Percentiles rank a stretch among this genome's conserved stretches.
Conservation (phyloP, 2,797 vertebrate species). For the Vultur gryphus region DNA sequence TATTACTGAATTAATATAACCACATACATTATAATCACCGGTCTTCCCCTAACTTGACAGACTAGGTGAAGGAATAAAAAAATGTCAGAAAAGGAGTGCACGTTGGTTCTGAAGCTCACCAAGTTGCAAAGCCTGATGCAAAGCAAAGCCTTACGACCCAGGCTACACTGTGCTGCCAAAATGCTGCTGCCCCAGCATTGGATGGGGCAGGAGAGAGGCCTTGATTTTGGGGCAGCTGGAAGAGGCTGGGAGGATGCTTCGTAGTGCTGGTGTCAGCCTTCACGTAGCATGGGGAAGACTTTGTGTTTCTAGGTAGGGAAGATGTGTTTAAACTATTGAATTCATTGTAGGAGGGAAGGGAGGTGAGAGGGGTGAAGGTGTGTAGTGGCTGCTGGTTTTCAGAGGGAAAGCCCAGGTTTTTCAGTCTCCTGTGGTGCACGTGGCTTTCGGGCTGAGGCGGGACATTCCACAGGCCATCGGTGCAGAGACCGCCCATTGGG, state of each 20-base stretch:
- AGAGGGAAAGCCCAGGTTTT: background rate
- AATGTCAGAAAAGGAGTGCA: background rate
- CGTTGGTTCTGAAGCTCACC: background rate
- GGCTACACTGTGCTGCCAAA: background rate
- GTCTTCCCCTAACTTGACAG: background rate
- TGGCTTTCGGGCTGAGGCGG: background rate
- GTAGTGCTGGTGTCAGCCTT: background rate
- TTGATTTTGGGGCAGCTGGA: background rate
- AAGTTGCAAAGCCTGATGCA: background rate
- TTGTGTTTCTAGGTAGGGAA: background rate
- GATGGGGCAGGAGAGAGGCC: background rate
- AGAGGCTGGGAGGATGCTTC: background rate
- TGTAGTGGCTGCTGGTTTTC: background rate
- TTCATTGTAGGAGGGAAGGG: background rate
- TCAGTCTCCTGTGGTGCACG: accelerated
- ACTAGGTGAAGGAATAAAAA: background rate
- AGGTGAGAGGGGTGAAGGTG: background rate
- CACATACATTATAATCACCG: background rate
- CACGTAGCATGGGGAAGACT: accelerated
- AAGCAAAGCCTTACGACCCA: background rate
- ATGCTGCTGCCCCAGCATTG: background rate
- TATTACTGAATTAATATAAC: conserved; percentile 26
- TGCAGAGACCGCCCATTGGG: accelerated
- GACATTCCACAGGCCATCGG: accelerated
- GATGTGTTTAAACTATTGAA: background rate